Evolutionary conservation across 2,797 vertebrate species (phyloP).

Genomic region (Myioborus miniatus): DNA sequence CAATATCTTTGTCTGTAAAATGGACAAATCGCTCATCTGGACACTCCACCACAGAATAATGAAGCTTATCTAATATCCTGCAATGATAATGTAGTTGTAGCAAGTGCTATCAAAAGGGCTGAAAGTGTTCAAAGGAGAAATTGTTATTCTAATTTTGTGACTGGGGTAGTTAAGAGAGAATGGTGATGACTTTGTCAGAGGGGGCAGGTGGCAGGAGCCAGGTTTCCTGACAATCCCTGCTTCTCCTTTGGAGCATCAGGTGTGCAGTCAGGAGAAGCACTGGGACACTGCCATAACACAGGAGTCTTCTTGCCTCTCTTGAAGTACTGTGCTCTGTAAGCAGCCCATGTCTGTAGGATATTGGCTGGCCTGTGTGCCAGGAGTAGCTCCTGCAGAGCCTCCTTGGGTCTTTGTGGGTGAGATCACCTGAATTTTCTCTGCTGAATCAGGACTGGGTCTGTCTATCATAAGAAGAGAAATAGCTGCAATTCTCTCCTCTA

Average conservation of each 20-base stretch:
- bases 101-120: not conserved
- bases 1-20: not conserved
- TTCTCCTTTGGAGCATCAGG: rapidly evolving
- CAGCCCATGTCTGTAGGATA: not conserved
- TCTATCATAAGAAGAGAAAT: not conserved
- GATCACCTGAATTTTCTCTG: not conserved
- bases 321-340: not conserved
- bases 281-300: rapidly evolving
- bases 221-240: rapidly evolving
- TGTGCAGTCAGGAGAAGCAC: not conserved
- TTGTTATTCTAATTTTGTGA: not conserved
- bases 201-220: not conserved
- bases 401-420: not conserved
- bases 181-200: not conserved
- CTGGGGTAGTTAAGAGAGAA: not conserved
- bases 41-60: not conserved
- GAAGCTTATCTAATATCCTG: not conserved
- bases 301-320: not conserved
- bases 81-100: not conserved
- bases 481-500: not conserved
- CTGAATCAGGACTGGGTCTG: not conserved
- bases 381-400: not conserved
- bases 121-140: not conserved
- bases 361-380: not conserved
- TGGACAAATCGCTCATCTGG: not conserved